A percentile compares a stretch with the other conserved stretches of the same genome.
Conservation (phyloP, 1,140 invertebrate genomes). For the Asobara japonica region DNA sequence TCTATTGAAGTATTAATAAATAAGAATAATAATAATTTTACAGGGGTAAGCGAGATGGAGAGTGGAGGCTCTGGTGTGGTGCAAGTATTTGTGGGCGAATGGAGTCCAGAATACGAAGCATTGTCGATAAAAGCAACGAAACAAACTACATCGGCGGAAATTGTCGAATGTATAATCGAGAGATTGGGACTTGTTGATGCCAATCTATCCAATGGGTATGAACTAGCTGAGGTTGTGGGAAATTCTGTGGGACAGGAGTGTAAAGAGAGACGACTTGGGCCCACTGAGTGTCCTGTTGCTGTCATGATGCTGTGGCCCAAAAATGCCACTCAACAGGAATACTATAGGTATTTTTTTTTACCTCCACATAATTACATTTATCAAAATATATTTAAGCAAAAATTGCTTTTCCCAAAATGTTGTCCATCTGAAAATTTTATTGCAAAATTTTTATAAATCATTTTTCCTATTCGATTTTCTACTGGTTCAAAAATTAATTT, state of each 20-base stretch:
- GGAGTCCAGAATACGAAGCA: constrained; percentile 89
- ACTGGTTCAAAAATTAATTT: too few species aligned
- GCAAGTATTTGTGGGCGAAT: constrained; percentile 89
- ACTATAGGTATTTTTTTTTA: constrained; percentile 65
- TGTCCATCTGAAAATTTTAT: too few species aligned
- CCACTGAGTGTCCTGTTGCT: constrained; percentile 88
- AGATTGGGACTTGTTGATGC: constrained; percentile 76
- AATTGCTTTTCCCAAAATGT: too few species aligned
- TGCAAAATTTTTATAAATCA: too few species aligned
- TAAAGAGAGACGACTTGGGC: constrained; percentile 89
- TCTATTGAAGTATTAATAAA: background rate
- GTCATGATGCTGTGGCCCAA: constrained; percentile 95
- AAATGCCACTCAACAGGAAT: constrained; percentile 66
- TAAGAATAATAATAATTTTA: background rate
- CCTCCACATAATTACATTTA: background rate
- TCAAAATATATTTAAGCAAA: constrained; percentile 17
- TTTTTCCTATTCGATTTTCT: too few species aligned
- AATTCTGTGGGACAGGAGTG: constrained; percentile 87
- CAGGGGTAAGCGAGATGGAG: constrained; percentile 63
- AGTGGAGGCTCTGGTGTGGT: constrained; percentile 63
- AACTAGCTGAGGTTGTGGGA: constrained; percentile 90
- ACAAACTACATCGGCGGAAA: constrained; percentile 88
- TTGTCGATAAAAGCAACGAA: constrained; percentile 92
- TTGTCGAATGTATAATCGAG: constrained; percentile 87
- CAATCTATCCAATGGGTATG: constrained; percentile 77